phyloP scores from a whole-genome alignment of 1,140 invertebrate genomes.

The Drosophila pachea region DNA sequence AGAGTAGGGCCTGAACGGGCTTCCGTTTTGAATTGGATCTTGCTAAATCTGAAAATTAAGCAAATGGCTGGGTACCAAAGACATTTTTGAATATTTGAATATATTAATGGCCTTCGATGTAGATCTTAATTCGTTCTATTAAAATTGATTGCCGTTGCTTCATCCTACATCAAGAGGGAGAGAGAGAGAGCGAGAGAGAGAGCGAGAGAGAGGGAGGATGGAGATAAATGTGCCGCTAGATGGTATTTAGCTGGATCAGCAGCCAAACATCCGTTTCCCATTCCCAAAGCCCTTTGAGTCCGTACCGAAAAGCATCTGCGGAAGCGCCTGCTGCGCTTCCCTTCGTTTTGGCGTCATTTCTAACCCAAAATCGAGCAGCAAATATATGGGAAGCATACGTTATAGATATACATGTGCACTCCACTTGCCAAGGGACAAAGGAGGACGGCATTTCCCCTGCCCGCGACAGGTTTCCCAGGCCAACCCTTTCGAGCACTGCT shows the following conservation, averaged over 20 bases:
- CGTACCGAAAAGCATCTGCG: constrained; percentile 29
- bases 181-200: neutral
- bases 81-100: neutral
- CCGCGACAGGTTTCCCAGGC: constrained; percentile 31
- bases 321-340: constrained; percentile 15
- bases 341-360: constrained; percentile 34
- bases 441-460: constrained; percentile 2
- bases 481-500: constrained; percentile 34
- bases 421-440: constrained; percentile 19
- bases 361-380: constrained; percentile 38
- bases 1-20: constrained; percentile 1
- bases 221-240: neutral
- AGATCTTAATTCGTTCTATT: constrained; percentile 3
- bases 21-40: constrained; percentile 5
- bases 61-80: neutral
- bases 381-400: constrained; percentile 1
- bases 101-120: neutral
- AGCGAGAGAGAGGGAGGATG: neutral
- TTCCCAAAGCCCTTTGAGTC: constrained; percentile 13
- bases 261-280: constrained; percentile 39
- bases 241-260: neutral
- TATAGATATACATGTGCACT: neutral
- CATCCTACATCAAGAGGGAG: neutral
- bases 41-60: constrained; percentile 15
- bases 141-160: neutral